phyloP scores from a whole-genome alignment of 1,140 invertebrate genomes.

The Mya arenaria region DNA sequence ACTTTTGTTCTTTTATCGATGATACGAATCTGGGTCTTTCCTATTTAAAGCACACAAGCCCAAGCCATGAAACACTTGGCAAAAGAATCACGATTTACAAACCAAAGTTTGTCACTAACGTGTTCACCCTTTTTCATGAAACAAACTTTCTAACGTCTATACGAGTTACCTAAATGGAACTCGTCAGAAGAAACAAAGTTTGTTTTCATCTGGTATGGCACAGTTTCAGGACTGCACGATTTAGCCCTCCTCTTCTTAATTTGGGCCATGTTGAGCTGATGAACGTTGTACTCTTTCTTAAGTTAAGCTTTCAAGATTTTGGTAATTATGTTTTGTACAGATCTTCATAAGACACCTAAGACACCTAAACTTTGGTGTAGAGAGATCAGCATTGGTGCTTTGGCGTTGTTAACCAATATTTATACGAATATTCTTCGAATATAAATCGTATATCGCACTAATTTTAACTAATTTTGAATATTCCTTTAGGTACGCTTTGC shows the following conservation, averaged over 20 bases:
- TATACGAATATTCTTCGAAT: background rate
- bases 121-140: slow-evolving; percentile 9
- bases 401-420: background rate
- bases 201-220: background rate
- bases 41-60: slow-evolving; percentile 21
- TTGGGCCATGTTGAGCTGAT: background rate
- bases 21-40: slow-evolving; percentile 13
- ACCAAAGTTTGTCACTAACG: background rate
- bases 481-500: background rate
- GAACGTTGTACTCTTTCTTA: background rate
- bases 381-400: background rate
- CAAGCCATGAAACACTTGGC: slow-evolving; percentile 18
- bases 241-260: background rate
- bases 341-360: background rate
- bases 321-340: background rate
- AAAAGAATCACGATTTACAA: slow-evolving; percentile 24
- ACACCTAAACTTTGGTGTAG: background rate
- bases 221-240: too few relatives aligned
- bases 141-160: background rate
- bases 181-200: slow-evolving; percentile 21
- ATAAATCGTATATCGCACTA: background rate
- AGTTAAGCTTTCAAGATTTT: background rate
- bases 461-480: background rate
- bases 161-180: slow-evolving; percentile 28
- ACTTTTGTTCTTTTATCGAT: slow-evolving; percentile 28